These are phyloP conservation scores for Mesembrinibis cayennensis DNA, from an alignment of 2,113 vertebrate species.

Conservation along the genomic window DNA sequence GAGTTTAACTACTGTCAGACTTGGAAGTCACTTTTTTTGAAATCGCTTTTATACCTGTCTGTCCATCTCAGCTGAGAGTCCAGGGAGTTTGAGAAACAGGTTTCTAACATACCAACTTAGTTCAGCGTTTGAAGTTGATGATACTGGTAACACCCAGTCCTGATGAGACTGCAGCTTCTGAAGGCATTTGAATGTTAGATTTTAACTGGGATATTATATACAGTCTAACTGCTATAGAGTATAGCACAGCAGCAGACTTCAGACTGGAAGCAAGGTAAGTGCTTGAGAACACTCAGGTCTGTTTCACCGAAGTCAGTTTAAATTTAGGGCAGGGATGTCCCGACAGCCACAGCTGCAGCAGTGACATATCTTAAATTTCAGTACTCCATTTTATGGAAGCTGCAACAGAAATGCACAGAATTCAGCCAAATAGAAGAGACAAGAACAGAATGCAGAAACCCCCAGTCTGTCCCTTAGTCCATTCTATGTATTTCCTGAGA, in stretches of 20 bases:
- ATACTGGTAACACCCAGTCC: neutral
- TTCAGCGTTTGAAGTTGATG: neutral
- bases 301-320: neutral
- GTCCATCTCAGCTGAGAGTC: neutral
- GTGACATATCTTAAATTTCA: neutral
- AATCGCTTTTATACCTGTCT: neutral
- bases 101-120: neutral
- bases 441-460: neutral
- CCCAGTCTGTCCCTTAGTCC: neutral
- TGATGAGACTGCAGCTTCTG: neutral
- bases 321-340: neutral
- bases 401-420: neutral
- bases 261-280: neutral
- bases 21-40: neutral
- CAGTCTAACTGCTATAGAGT: neutral
- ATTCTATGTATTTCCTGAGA: neutral
- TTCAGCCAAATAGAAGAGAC: neutral
- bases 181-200: neutral
- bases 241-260: neutral
- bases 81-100: neutral
- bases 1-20: neutral
- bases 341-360: neutral
- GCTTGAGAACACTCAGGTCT: neutral
- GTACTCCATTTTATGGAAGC: neutral
- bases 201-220: neutral